Evolutionary conservation across 2,797 vertebrate species (phyloP), one percentile per base, ranked within the genome.

Genomic region (Austrolebias charrua): DNA sequence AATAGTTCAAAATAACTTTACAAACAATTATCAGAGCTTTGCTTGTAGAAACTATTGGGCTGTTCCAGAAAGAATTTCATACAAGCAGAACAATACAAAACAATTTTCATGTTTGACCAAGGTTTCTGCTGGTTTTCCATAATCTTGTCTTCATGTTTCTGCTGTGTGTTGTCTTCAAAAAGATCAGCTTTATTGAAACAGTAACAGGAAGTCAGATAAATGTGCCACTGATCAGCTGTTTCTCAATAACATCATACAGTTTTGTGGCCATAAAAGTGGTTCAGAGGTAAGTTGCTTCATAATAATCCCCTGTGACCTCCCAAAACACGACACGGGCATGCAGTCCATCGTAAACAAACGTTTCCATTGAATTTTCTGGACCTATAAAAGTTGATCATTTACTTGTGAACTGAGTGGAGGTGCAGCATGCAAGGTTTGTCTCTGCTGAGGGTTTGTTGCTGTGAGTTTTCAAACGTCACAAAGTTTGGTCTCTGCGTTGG

Each of bases 351-450:
- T 59, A 69, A 86, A 71, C 66, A 76, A 66, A 70, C 13, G 14
- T 31, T 71, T 59, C 78, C 66, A 59, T 63, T 5, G 10, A 5
- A 9, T 59, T 63, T 63, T 46, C 43, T 52, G 15, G 55, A 56
- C 15, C 62, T 29, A 66, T 86, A 75, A 80, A 79, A 56, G 58
- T 85, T 69, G 70, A 82, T 78, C 0, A 82, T 79, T 70, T 0
- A 63, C 51, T 15, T 10, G 3, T 13, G 9, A 31, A 43, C 42
- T 7, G 1, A 8, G 24, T n/a, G 38, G 8, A 24, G 29, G 12
- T 28, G 29, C 15, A 50, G 54, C 44, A 20, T 20, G 44, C 1
- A 63, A 8, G 19, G 20, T 38, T 28, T 9, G 6, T 28, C 50
- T 58, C 46, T 2, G 12, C 59, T 29, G 55, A 62, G 55, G 31